phyloP scores from a whole-genome alignment of 2,888 invertebrate species.

The Phymatocera aterrima region DNA sequence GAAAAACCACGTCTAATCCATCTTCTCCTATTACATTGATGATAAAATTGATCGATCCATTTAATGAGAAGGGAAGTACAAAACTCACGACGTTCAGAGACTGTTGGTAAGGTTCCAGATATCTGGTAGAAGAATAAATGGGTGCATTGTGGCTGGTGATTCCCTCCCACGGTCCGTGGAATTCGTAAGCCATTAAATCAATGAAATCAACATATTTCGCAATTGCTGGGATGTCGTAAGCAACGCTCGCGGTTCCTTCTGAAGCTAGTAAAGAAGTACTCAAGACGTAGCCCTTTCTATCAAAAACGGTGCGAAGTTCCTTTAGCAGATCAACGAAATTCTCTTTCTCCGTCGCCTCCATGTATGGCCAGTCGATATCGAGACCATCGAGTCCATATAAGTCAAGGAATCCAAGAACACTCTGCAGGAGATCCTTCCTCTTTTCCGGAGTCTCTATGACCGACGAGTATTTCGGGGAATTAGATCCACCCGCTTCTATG shows the following conservation, averaged over 20 bases:
- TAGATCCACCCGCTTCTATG: too few species aligned
- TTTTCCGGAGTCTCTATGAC: too few species aligned
- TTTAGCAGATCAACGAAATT: slow-evolving; percentile 73
- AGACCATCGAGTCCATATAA: background rate
- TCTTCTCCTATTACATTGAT: background rate
- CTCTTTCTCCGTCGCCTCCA: background rate
- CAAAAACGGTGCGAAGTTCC: slow-evolving; percentile 78
- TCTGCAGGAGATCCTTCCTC: too few species aligned
- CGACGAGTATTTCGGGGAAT: too few species aligned
- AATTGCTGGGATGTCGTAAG: slow-evolving; percentile 79
- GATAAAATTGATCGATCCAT: background rate
- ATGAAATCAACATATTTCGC: slow-evolving; percentile 81
- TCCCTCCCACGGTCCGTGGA: slow-evolving; percentile 83
- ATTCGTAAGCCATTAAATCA: slow-evolving; percentile 86
- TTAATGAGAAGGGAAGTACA: background rate
- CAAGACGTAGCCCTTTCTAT: slow-evolving; percentile 76
- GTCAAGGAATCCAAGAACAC: too few species aligned
- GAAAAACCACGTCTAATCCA: too few species aligned
- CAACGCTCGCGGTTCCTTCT: slow-evolving; percentile 74
- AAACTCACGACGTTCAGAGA: slow-evolving; percentile 75
- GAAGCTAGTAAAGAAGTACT: slow-evolving; percentile 80
- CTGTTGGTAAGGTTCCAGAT: slow-evolving; percentile 59
- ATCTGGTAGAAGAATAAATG: slow-evolving; percentile 74
- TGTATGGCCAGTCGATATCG: slow-evolving; percentile 61
- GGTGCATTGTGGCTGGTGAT: slow-evolving; percentile 83